Conservation (phyloP, 2,888 invertebrate genomes). For the Tiphia femorata region DNA sequence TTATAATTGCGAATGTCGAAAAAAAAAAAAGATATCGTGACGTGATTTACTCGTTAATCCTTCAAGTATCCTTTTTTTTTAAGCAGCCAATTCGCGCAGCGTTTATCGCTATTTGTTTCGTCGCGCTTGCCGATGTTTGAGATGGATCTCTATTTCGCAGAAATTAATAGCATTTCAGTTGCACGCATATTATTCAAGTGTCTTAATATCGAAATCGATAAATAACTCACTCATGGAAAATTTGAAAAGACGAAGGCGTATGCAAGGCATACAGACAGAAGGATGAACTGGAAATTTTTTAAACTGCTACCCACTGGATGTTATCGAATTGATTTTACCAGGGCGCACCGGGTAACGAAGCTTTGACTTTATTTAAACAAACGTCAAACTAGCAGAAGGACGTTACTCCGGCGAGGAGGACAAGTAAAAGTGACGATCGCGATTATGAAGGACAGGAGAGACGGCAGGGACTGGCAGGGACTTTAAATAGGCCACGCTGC, state of each 20-base stretch:
- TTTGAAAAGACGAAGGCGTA: conserved; percentile 36
- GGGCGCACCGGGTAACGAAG: conserved; percentile 24
- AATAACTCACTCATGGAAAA: conserved; percentile 52
- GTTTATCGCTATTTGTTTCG: too few relatives aligned
- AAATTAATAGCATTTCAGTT: too few relatives aligned
- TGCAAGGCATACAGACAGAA: conserved; percentile 46
- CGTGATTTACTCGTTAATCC: too few relatives aligned
- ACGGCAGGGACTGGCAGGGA: conserved; percentile 5
- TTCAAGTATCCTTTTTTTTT: too few relatives aligned
- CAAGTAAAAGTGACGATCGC: conserved; percentile 25
- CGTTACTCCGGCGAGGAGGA: conserved; percentile 36
- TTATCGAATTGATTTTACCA: conserved; percentile 16
- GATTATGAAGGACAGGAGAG: conserved; percentile 13
- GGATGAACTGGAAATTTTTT: conserved; percentile 23
- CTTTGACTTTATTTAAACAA: conserved; percentile 35
- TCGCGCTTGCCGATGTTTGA: too few relatives aligned
- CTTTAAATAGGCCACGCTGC: conserved; percentile 40
- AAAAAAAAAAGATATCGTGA: too few relatives aligned
- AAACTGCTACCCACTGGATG: conserved; percentile 1
- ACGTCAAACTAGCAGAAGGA: conserved; percentile 47
- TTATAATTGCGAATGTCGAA: too few relatives aligned
- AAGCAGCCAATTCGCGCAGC: too few relatives aligned
- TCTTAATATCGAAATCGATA: conserved; percentile 44
- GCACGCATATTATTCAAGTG: conserved; percentile 34
- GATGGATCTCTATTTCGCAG: too few relatives aligned